Conservation (phyloP, 2,888 invertebrate genomes). For the Drosophila limbata region DNA sequence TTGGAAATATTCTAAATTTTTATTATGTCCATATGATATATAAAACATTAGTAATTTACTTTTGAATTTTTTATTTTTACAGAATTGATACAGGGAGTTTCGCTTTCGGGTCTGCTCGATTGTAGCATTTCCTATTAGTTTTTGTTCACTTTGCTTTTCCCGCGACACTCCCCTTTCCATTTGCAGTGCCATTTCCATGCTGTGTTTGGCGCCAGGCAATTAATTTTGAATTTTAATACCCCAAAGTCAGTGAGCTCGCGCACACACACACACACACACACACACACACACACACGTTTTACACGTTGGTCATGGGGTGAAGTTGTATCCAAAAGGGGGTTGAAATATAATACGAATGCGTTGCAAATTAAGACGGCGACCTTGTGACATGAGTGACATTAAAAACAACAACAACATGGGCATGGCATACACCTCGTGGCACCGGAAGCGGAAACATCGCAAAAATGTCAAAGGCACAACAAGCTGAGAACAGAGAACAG, state of each 20-base stretch:
- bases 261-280: conserved; percentile 14
- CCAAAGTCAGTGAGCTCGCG: conserved; percentile 63
- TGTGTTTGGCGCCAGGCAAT: conserved; percentile 68
- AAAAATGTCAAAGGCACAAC: conserved; percentile 75
- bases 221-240: conserved; percentile 80
- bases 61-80: too few species aligned
- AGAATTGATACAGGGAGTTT: neutral
- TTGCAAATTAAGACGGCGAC: conserved; percentile 62
- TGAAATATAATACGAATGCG: conserved; percentile 27
- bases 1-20: too few species aligned
- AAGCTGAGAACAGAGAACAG: conserved; percentile 21
- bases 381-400: conserved; percentile 47
- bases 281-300: conserved; percentile 22
- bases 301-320: conserved; percentile 7
- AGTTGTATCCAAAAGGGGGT: neutral
- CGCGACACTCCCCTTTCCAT: conserved; percentile 5
- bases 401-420: conserved; percentile 31
- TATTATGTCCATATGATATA: too few species aligned
- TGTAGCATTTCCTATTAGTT: neutral
- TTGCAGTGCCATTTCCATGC: conserved; percentile 1
- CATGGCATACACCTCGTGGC: conserved; percentile 51
- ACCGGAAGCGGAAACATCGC: conserved; percentile 76
- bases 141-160: conserved; percentile 15
- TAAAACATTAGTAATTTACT: too few species aligned
- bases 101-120: neutral